Conservation (phyloP, 1,140 invertebrate species). For the Pantala flavescens region DNA sequence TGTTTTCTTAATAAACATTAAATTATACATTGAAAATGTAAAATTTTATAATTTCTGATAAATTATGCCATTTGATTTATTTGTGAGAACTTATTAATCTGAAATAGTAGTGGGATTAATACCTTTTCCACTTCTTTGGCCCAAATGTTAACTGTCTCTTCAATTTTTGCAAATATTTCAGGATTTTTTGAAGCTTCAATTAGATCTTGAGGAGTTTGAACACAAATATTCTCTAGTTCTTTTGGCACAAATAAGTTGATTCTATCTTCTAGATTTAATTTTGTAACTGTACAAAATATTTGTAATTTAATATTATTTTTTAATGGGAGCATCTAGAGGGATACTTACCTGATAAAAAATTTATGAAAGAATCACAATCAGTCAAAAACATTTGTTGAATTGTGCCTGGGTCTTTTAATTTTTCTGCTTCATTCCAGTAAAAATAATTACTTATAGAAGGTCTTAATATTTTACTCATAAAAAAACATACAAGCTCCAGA, state of each 20-base stretch:
- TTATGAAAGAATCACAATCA: constrained; percentile 41
- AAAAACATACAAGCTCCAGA: constrained; percentile 35
- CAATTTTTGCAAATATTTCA: background rate
- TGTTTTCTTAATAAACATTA: too few species aligned
- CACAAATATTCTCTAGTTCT: constrained; percentile 28
- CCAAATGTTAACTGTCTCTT: background rate
- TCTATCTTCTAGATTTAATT: constrained; percentile 23
- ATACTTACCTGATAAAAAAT: constrained; percentile 40
- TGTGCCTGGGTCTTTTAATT: constrained; percentile 33
- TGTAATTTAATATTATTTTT: background rate
- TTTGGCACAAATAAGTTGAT: constrained; percentile 27
- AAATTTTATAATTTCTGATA: too few species aligned
- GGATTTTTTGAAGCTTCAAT: background rate
- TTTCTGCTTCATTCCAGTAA: constrained; percentile 44
- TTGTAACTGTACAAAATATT: constrained; percentile 14
- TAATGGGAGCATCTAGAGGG: background rate
- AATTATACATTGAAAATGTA: too few species aligned
- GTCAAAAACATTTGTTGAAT: constrained; percentile 43
- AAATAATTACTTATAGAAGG: constrained; percentile 35
- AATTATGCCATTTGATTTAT: too few species aligned
- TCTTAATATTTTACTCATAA: constrained; percentile 37
- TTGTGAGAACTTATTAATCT: too few species aligned
- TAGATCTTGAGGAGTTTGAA: constrained; percentile 22
- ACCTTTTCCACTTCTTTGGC: background rate
- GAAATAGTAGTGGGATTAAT: too few species aligned